phyloP scores from a whole-genome alignment of 2,888 invertebrate genomes.

The Ptilodon capucinus region DNA sequence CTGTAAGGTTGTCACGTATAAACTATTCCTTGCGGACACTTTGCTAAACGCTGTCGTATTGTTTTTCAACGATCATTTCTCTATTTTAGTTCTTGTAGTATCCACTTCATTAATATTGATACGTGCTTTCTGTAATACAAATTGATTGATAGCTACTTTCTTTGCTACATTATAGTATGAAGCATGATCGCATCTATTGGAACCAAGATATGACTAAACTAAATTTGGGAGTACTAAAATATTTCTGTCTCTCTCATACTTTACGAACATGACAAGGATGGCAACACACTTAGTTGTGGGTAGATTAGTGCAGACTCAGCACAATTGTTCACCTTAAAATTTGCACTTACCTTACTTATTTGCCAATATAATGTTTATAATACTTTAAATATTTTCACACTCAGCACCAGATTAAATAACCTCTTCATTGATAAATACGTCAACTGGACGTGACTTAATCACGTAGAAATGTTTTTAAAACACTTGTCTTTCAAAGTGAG shows the following conservation, averaged over 20 bases:
- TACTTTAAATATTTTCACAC: too few relatives aligned
- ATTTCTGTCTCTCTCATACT: too few relatives aligned
- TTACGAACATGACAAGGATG: too few relatives aligned
- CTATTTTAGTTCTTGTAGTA: conserved; percentile 3
- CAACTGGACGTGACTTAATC: conserved; percentile 17
- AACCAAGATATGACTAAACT: too few relatives aligned
- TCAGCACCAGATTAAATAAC: not conserved
- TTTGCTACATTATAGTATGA: not conserved
- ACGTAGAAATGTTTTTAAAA: conserved; percentile 22
- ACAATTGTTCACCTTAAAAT: not conserved
- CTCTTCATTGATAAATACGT: conserved; percentile 15
- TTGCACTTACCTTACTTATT: not conserved
- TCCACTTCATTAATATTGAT: too few relatives aligned
- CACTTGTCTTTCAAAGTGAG: conserved; percentile 11
- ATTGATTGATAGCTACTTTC: not conserved
- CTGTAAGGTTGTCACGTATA: conserved; percentile 50
- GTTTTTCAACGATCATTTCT: conserved; percentile 6
- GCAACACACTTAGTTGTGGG: too few relatives aligned
- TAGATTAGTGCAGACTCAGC: too few relatives aligned
- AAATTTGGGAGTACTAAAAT: too few relatives aligned
- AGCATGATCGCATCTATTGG: too few relatives aligned
- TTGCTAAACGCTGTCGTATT: conserved; percentile 27
- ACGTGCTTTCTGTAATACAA: not conserved
- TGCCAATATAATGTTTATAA: not conserved
- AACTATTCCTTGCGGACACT: conserved; percentile 30